phyloP scores from a whole-genome alignment of 2,888 invertebrate species.

The Scaptomyza reducta region DNA sequence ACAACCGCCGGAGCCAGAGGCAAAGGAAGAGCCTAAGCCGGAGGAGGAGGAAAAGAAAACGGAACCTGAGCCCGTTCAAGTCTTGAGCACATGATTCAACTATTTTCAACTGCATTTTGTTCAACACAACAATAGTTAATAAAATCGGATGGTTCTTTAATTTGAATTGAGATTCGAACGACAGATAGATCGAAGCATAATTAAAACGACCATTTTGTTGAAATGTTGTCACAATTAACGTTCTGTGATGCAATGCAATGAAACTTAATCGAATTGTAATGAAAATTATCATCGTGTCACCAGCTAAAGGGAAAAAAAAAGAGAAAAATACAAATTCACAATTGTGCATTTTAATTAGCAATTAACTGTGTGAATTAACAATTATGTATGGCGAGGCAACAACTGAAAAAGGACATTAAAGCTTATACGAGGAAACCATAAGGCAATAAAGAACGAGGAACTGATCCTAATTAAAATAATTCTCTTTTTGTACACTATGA shows the following conservation, averaged over 20 bases:
- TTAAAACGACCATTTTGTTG: constrained; percentile 26
- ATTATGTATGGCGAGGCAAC: not conserved
- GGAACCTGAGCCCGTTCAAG: not conserved
- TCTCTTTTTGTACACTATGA: too few species aligned
- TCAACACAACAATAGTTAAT: not conserved
- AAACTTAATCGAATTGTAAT: constrained; percentile 71
- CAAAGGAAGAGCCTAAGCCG: not conserved
- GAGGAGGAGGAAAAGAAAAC: not conserved
- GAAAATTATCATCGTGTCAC: constrained; percentile 62
- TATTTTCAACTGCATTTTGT: not conserved
- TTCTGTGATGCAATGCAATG: constrained; percentile 19
- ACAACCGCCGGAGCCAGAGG: not conserved
- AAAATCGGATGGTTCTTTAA: not conserved
- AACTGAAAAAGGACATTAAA: too few species aligned
- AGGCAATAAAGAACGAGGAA: too few species aligned
- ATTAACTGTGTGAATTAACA: constrained; percentile 31
- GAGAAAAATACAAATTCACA: constrained; percentile 26
- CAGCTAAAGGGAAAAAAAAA: not conserved
- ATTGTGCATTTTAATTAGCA: constrained; percentile 66
- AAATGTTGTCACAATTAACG: constrained; percentile 52
- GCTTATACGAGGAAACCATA: too few species aligned
- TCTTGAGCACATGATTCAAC: not conserved
- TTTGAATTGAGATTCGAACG: not conserved
- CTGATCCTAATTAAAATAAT: too few species aligned
- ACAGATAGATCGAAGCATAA: constrained; percentile 26